Conservation (phyloP, 23 tunicate genomes). For the Trididemnum nubilum region DNA sequence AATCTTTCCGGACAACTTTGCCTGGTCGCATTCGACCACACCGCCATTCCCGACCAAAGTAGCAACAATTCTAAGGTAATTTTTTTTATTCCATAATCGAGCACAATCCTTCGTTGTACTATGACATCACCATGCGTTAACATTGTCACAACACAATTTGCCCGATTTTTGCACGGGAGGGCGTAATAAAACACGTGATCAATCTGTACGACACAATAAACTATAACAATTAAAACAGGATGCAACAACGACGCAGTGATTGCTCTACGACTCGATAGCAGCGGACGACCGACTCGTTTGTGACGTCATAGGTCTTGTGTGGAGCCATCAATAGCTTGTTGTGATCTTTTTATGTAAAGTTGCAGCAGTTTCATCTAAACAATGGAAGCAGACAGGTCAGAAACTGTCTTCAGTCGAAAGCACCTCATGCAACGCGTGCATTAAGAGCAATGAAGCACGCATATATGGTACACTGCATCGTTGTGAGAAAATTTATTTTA, state of each 20-base stretch:
- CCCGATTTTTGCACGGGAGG: background rate
- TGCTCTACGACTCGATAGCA: background rate
- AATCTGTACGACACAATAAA: background rate
- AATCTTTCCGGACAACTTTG: no score
- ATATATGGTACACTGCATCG: no score
- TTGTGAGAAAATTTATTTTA: no score
- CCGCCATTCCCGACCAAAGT: no score
- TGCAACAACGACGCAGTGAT: background rate
- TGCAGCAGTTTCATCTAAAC: conserved; percentile 78
- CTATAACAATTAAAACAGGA: background rate
- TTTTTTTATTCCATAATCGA: background rate
- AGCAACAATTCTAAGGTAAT: no score
- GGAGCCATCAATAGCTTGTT: conserved; percentile 1
- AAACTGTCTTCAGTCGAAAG: no score
- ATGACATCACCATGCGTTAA: background rate
- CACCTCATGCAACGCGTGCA: no score
- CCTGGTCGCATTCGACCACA: no score
- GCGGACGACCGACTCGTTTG: background rate
- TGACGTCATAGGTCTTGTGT: background rate
- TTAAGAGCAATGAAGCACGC: no score
- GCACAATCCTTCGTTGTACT: background rate
- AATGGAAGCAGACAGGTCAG: background rate
- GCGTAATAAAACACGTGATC: no score
- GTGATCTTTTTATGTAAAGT: conserved; percentile 81
- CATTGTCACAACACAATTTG: background rate